phyloP scores from a whole-genome alignment of 2,113 vertebrate genomes.

The Colius striatus region DNA sequence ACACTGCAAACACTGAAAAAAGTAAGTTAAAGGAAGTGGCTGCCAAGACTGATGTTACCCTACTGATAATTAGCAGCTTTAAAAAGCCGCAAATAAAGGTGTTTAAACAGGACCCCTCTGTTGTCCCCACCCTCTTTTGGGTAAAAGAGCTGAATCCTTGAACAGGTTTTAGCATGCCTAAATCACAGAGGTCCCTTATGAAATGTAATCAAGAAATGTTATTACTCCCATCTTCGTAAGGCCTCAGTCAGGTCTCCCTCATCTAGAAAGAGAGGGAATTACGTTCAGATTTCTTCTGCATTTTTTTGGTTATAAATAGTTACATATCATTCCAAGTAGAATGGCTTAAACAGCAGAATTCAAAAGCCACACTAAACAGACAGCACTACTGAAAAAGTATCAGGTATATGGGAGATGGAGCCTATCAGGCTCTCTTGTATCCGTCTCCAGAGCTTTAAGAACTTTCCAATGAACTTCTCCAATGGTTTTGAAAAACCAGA shows the following conservation, averaged over 20 bases:
- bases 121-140: neutral
- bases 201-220: neutral
- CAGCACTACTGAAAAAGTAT: neutral
- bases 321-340: neutral
- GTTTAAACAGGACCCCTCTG: neutral
- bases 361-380: neutral
- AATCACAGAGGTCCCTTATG: neutral
- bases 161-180: neutral
- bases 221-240: no score
- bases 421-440: neutral
- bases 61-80: neutral
- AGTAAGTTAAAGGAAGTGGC: neutral
- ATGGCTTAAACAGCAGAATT: neutral
- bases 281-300: neutral
- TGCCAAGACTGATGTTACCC: neutral
- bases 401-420: neutral
- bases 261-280: neutral
- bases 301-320: neutral
- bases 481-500: neutral
- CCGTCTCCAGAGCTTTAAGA: neutral
- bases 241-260: neutral
- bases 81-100: neutral
- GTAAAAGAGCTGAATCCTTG: neutral
- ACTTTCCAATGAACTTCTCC: neutral
- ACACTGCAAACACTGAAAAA: neutral